Evolutionary conservation across 1,140 invertebrate genomes (phyloP), one percentile per base, ranked within the genome.

Genomic region (Drosophila ananassae): DNA sequence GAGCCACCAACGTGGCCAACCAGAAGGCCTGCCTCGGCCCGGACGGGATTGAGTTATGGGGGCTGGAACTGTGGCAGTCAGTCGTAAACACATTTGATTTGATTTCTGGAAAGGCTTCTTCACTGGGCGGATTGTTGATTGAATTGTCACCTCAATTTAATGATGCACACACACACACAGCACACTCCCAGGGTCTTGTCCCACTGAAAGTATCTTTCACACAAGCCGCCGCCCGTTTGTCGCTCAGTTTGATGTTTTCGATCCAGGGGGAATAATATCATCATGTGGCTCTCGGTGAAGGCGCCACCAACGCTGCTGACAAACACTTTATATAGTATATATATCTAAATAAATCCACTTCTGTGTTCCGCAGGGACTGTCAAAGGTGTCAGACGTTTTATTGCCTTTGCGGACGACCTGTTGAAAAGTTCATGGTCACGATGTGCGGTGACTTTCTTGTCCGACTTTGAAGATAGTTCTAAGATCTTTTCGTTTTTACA

Each of bases 361-460:
- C 61, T 51, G 50, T 46, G 54, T 32, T 48, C 72, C 63, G 56
- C 54, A 56, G 78, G 25, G 61, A 62, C 73, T 64, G 72, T 74
- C 68, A 85, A 81, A 85, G 82, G 82, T 85, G 82, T 78, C 82
- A 85, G 82, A 85, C 83, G 78, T 85, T 85, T 85, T 87, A 85
- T 87, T 64, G 71, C 79, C 52, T 50, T 44, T 59, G 37, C 50
- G 74, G 83, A 85, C 69, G 79, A 87, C 78, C 82, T 82, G 82
- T 72, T 89, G 82, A 85, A 87, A 85, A 82, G 83, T 89, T 81
- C 78, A 81, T 74, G 82, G 83, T 82, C 82, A 84, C 58, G 64
- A 47, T 32, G 44, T 37, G 66, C 21, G 39, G 12, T 25, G 46
- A 47, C 21, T 47, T 46, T n/a, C 2, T 47, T 17, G 41, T 21